Conservation (phyloP, 2,113 vertebrate genomes). For the Alosa alosa region DNA sequence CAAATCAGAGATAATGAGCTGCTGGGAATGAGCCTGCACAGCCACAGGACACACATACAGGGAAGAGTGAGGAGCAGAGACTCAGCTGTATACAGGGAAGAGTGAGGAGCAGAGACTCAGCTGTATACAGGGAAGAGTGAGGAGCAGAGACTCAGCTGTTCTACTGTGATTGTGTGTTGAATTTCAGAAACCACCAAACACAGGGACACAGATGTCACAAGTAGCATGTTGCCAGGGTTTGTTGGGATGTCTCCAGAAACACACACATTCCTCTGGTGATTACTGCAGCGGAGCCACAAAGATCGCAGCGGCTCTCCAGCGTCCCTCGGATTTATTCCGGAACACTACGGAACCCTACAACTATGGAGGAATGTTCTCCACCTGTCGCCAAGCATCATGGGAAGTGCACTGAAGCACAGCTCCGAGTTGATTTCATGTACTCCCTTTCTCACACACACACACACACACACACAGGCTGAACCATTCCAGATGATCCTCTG, state of each 20-base stretch:
- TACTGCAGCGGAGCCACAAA: not conserved
- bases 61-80: not conserved
- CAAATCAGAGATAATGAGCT: too few species aligned
- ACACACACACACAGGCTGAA: not conserved
- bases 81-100: too few species aligned
- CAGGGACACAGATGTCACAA: not conserved
- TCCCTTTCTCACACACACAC: not conserved
- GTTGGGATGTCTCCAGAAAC: not conserved
- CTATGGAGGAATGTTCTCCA: slow-evolving; percentile 11
- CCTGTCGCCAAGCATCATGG: slow-evolving; percentile 28
- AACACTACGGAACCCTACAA: slow-evolving; percentile 7
- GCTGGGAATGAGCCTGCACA: too few species aligned
- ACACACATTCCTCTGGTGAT: slow-evolving; percentile 20
- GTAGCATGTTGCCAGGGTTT: not conserved
- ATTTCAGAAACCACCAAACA: not conserved
- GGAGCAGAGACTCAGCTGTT: not conserved
- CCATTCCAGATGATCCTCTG: slow-evolving; percentile 21
- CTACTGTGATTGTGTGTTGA: not conserved
- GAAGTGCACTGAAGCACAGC: not conserved
- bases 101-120: not conserved
- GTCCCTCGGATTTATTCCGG: not conserved
- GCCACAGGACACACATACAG: too few species aligned
- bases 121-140: not conserved
- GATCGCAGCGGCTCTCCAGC: not conserved
- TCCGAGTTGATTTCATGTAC: not conserved